These are phyloP conservation scores for Holcopasites calliopsidis DNA, from an alignment of 1,140 invertebrate species.

Conservation along the genomic window DNA sequence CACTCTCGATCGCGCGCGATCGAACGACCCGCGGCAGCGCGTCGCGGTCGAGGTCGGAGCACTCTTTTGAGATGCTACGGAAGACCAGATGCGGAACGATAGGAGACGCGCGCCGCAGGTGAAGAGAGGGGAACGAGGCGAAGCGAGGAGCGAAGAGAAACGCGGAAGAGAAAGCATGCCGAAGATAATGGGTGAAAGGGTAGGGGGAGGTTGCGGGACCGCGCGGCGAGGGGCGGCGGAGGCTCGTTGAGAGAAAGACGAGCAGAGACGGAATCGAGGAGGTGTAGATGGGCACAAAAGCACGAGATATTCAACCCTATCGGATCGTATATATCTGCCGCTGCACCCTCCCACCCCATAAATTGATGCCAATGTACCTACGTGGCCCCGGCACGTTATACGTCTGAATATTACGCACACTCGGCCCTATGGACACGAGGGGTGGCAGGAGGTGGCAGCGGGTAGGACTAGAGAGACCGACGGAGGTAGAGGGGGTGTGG, in stretches of 20 bases:
- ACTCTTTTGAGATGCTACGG: slow-evolving; percentile 13
- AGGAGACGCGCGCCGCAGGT: neutral
- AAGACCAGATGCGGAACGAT: slow-evolving; percentile 18
- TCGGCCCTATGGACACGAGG: slow-evolving; percentile 53
- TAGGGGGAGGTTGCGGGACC: neutral
- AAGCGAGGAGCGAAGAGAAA: neutral
- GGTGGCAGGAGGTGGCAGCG: slow-evolving; percentile 24
- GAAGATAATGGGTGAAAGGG: slow-evolving; percentile 4
- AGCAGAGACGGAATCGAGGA: slow-evolving; percentile 54
- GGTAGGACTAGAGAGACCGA: slow-evolving; percentile 30
- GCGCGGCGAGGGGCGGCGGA: slow-evolving; percentile 8
- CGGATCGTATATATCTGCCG: slow-evolving; percentile 67
- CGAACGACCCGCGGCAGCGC: neutral
- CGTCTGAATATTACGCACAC: slow-evolving; percentile 76
- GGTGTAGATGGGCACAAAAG: slow-evolving; percentile 67
- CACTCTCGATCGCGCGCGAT: slow-evolving; percentile 13
- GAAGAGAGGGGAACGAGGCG: neutral
- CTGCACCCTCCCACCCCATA: slow-evolving; percentile 72
- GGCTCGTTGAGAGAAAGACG: slow-evolving; percentile 45
- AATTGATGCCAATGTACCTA: slow-evolving; percentile 76
- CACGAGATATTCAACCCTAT: slow-evolving; percentile 73
- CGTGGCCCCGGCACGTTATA: slow-evolving; percentile 71
- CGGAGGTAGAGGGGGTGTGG: slow-evolving; percentile 11
- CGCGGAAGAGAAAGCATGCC: slow-evolving; percentile 23
- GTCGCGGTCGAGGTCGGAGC: slow-evolving; percentile 17